Conservation (phyloP, 2,888 invertebrate genomes). For the Stictocephala bisonia region DNA sequence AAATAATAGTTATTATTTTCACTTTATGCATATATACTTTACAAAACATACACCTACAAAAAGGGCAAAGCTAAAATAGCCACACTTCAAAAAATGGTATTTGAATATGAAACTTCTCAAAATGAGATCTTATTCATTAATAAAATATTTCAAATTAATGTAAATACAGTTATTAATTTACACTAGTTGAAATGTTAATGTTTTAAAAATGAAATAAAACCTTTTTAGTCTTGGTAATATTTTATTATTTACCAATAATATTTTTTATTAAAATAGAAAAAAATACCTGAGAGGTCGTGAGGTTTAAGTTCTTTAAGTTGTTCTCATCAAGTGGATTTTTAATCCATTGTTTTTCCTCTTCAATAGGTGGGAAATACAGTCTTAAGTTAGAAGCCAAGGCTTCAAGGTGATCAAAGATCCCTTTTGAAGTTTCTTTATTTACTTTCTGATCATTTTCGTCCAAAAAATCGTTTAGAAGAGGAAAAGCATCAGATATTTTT, state of each 20-base stretch:
- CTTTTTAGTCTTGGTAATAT: background rate
- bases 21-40: background rate
- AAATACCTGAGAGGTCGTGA: background rate
- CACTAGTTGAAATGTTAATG: no score
- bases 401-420: no score
- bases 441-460: background rate
- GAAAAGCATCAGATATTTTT: constrained; percentile 6
- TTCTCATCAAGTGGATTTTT: constrained; percentile 1
- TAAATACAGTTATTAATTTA: no score
- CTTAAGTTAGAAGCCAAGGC: constrained; percentile 8
- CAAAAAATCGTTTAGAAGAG: background rate
- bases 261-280: background rate
- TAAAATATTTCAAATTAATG: no score
- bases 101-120: no score
- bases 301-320: background rate
- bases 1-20: background rate
- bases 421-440: constrained; percentile 8
- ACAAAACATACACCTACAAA: no score
- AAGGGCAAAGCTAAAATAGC: no score
- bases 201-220: no score
- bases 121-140: no score
- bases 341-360: background rate
- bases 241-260: constrained; percentile 7
- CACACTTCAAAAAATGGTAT: no score
- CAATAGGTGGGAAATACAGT: background rate